phyloP scores from a whole-genome alignment of 2,113 vertebrate genomes.

The Gallinago media region DNA sequence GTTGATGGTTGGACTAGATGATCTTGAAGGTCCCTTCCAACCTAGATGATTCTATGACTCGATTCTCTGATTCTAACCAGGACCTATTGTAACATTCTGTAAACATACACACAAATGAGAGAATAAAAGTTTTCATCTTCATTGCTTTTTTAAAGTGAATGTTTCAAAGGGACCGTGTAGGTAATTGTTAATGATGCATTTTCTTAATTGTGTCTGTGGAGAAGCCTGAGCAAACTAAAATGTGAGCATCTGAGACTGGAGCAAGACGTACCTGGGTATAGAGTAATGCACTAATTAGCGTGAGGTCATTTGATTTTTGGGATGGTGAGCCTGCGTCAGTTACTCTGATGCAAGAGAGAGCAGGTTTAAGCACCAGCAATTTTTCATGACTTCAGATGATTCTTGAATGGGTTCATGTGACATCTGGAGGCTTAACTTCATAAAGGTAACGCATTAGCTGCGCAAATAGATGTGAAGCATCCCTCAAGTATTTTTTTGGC shows the following conservation, averaged over 20 bases:
- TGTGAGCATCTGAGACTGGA: not conserved
- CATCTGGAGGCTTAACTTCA: not conserved
- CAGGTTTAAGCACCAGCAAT: not conserved
- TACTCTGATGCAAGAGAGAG: not conserved
- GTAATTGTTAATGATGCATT: not conserved
- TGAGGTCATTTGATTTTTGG: not conserved
- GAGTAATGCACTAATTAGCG: not conserved
- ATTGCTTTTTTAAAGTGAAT: not conserved
- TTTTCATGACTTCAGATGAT: not conserved
- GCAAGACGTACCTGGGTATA: not conserved
- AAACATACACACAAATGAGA: not conserved
- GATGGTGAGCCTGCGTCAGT: not conserved
- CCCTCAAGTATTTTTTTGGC: not conserved
- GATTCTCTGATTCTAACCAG: not conserved
- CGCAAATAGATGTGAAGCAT: slow-evolving; percentile 1
- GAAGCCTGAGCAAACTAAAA: not conserved
- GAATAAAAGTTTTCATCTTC: not conserved
- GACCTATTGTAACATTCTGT: not conserved
- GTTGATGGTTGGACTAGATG: too few relatives aligned
- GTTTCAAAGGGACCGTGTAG: not conserved
- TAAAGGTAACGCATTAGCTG: not conserved
- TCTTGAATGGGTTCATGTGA: slow-evolving; percentile 3
- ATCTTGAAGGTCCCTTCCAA: too few relatives aligned
- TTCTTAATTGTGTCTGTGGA: not conserved
- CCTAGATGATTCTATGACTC: too few relatives aligned